A percentile compares a stretch with the other conserved stretches of the same genome.
Evolutionary conservation across 2,888 invertebrate genomes (phyloP).

Genomic region (Trachelus iudaicus): DNA sequence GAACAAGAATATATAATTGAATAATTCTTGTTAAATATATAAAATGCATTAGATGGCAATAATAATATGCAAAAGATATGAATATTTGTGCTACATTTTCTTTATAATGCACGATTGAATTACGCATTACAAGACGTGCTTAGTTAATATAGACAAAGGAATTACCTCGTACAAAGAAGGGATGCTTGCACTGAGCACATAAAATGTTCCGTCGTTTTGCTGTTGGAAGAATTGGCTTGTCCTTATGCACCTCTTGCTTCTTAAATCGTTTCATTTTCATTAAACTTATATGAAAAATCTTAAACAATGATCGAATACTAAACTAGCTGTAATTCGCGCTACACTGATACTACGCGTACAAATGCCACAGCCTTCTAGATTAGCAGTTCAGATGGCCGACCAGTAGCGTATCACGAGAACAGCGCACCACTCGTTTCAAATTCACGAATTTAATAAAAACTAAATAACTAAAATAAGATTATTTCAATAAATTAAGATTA

Average conservation of each 20-base stretch:
- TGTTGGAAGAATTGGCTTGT: slow-evolving; percentile 22
- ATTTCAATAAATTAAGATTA: background rate
- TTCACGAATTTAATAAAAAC: background rate
- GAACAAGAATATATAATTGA: background rate
- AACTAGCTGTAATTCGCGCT: background rate
- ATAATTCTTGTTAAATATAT: background rate
- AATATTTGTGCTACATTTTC: background rate
- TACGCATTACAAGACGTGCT: background rate
- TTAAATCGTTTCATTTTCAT: background rate
- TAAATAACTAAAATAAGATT: background rate
- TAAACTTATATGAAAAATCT: background rate
- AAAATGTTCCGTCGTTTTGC: slow-evolving; percentile 40
- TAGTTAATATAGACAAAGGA: slow-evolving; percentile 6
- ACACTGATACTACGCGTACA: background rate
- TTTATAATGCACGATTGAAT: background rate
- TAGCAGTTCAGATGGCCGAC: background rate
- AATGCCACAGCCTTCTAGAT: background rate
- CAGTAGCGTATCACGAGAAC: background rate
- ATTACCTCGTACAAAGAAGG: slow-evolving; percentile 45
- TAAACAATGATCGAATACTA: background rate
- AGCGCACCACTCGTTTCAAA: background rate
- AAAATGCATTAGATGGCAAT: background rate
- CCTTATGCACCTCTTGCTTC: background rate
- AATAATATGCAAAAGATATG: background rate
- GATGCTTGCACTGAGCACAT: slow-evolving; percentile 43